A percentile compares a stretch with the other conserved stretches of the same genome.
These are phyloP conservation scores for Gambelia wislizenii DNA, from an alignment of 2,797 vertebrate genomes.

Conservation along the genomic window DNA sequence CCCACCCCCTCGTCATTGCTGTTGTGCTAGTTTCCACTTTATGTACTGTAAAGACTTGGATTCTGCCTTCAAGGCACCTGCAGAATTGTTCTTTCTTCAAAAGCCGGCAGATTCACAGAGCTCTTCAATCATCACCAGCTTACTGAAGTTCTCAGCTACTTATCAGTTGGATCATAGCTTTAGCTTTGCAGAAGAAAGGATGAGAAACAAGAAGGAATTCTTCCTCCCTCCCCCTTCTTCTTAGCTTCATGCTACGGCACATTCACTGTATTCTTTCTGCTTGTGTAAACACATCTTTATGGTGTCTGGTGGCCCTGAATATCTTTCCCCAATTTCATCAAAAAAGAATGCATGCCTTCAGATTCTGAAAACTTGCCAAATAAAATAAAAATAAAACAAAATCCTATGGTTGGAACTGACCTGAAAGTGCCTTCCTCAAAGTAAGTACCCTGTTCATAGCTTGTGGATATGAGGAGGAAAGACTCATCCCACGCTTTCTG, in stretches of 20 bases:
- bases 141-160: slow-evolving; percentile 14
- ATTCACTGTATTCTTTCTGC: background rate
- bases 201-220: background rate
- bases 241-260: background rate
- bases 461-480: background rate
- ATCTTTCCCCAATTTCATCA: background rate
- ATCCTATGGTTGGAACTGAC: background rate
- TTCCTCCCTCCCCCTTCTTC: background rate
- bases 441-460: background rate
- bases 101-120: slow-evolving; percentile 5
- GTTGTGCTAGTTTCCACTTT: slow-evolving; percentile 19
- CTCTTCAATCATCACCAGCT: slow-evolving; percentile 2
- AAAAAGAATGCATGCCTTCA: background rate
- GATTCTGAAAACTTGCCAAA: background rate
- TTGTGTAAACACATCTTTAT: background rate
- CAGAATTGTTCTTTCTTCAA: background rate
- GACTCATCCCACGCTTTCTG: no score
- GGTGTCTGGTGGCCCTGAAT: background rate
- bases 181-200: slow-evolving; percentile 5
- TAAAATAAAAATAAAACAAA: background rate
- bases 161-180: slow-evolving; percentile 14
- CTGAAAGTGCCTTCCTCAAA: background rate
- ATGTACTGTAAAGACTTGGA: slow-evolving; percentile 10
- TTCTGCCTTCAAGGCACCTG: background rate
- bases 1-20: background rate